Percentiles rank a stretch among this genome's conserved stretches.
These are phyloP conservation scores for Drosophila heteroneura DNA, from an alignment of 2,888 invertebrate species.

Conservation along the genomic window DNA sequence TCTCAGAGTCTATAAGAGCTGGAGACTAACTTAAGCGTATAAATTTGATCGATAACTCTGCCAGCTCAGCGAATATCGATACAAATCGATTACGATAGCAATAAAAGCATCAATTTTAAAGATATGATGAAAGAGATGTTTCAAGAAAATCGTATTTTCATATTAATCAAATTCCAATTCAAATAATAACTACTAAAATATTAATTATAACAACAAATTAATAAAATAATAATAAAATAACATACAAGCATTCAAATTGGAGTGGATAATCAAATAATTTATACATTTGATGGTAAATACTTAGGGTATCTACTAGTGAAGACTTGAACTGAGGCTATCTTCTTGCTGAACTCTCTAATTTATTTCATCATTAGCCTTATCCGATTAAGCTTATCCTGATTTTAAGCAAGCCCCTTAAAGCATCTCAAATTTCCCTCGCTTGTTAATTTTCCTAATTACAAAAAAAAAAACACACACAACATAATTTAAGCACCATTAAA, in stretches of 20 bases:
- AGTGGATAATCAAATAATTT: no score
- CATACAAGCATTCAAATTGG: background rate
- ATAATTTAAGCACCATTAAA: slow-evolving; percentile 13
- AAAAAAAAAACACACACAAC: background rate
- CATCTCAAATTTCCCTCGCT: background rate
- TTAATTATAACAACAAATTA: background rate
- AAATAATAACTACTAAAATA: background rate
- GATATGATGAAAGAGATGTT: background rate
- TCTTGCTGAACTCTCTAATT: background rate
- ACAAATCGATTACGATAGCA: background rate
- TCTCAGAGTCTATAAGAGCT: background rate
- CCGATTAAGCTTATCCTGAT: background rate
- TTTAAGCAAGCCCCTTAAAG: background rate
- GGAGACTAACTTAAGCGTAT: background rate
- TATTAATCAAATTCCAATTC: background rate
- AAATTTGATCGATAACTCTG: background rate
- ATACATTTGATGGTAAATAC: background rate
- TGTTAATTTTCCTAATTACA: background rate
- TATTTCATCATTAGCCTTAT: background rate
- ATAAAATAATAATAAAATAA: background rate
- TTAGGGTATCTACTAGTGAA: background rate
- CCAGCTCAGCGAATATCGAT: background rate
- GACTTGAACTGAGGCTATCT: background rate
- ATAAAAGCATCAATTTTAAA: background rate
- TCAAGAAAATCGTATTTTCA: background rate